Conservation (phyloP, 2,113 vertebrate genomes). For the Meles meles region DNA sequence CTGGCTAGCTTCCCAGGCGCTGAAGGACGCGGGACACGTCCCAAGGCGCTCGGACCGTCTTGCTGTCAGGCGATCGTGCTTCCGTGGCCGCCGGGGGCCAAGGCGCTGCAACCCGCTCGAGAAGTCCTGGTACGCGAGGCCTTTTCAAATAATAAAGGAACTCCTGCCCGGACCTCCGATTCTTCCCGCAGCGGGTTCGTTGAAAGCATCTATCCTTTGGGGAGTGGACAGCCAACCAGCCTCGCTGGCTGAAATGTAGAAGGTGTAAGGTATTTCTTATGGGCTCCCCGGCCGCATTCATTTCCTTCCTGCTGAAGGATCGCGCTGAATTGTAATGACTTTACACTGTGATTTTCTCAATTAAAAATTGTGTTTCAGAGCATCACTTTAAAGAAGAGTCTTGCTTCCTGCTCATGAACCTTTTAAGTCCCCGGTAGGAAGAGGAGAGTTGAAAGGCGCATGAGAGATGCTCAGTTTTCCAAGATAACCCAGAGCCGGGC, state of each 20-base stretch:
- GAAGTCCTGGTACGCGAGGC: neutral
- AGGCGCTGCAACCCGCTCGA: neutral
- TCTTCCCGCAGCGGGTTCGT: neutral
- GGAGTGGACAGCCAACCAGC: neutral
- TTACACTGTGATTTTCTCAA: neutral
- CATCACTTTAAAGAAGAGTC: conserved; percentile 20
- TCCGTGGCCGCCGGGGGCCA: neutral
- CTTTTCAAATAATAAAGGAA: neutral
- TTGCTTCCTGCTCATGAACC: neutral
- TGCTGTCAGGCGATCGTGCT: neutral
- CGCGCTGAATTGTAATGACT: conserved; percentile 29
- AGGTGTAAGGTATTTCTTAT: neutral
- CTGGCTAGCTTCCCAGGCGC: neutral
- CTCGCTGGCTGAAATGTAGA: neutral
- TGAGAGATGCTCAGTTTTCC: neutral
- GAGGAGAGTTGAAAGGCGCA: neutral
- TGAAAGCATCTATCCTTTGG: neutral
- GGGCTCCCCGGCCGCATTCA: neutral
- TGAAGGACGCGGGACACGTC: neutral
- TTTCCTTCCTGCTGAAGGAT: neutral
- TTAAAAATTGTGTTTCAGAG: neutral
- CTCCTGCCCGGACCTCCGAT: neutral
- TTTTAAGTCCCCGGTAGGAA: neutral
- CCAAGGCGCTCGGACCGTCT: neutral
- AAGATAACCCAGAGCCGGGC: neutral